phyloP scores from a whole-genome alignment of 2,797 vertebrate genomes.

The Podarcis lilfordi region DNA sequence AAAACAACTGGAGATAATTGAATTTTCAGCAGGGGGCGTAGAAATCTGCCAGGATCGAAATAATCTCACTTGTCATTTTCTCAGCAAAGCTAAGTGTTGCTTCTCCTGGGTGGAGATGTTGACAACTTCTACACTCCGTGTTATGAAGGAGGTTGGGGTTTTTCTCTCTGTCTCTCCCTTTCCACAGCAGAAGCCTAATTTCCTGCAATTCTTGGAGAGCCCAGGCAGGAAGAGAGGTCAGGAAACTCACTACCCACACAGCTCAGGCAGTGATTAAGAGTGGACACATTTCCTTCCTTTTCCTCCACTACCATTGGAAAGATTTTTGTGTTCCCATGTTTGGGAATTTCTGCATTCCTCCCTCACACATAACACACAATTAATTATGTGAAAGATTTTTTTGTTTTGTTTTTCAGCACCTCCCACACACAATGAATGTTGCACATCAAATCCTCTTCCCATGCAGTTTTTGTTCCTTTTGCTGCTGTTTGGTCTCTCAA shows the following conservation, averaged over 20 bases:
- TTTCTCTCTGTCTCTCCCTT: slow-evolving; percentile 29
- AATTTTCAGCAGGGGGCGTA: neutral
- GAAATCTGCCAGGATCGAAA: neutral
- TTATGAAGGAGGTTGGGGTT: neutral
- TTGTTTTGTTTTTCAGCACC: neutral
- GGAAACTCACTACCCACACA: slow-evolving; percentile 46
- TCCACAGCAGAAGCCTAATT: slow-evolving; percentile 61
- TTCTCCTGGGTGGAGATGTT: slow-evolving; percentile 50
- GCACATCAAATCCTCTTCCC: neutral
- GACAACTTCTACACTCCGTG: slow-evolving; percentile 54
- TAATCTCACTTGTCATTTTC: slow-evolving; percentile 40
- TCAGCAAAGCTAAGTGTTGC: slow-evolving; percentile 42
- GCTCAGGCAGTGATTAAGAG: slow-evolving; percentile 56
- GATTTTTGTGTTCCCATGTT: slow-evolving; percentile 25
- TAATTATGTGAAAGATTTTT: neutral
- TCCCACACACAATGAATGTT: neutral
- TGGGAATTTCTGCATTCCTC: neutral
- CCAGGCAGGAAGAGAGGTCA: slow-evolving; percentile 61
- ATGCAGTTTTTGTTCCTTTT: neutral
- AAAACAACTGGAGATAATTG: neutral
- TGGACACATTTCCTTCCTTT: slow-evolving; percentile 45
- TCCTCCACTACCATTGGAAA: slow-evolving; percentile 24
- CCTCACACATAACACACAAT: neutral
- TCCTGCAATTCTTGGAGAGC: slow-evolving; percentile 77
- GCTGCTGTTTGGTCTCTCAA: neutral